Base-by-base conservation (phyloP, 2,888 invertebrate genomes). In the Mythimna loreyi region DNA sequence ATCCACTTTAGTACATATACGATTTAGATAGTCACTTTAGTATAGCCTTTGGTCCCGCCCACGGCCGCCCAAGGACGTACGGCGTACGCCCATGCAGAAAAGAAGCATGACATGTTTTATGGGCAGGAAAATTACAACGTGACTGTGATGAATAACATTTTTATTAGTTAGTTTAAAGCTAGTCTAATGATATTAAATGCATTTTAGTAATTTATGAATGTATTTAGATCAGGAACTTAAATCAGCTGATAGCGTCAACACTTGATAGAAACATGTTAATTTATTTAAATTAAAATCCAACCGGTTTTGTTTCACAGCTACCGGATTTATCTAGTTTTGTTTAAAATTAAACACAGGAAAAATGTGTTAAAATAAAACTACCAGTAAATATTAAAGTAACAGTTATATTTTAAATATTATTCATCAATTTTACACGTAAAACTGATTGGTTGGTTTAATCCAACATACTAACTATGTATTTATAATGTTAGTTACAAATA, bases 1-100 rank as follows among this genome's bases (percentile, higher is more conserved):
- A 72, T 73, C 67, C 67, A 75, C 62, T 71, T 53, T 67, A 64
- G 69, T 77, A 70, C 52, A 50, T 70, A 49, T 52, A 67, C 56
- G 68, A 70, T 74, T 75, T 80, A 64, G 80, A 75, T 66, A 80
- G 70, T 64, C 74, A 68, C 63, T 78, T 69, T 75, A 56, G 64
- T 69, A 67, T 81, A 73, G 76, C 78, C 80, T 82, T 76, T 78
- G 69, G 80, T 74, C 81, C 86, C 83, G 80, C 83, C 84, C 83
- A 82, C 80, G 75, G 66, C 60, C 84, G 78, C 82, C 84, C 85
- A 88, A 84, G 84, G 81, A 76, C 81, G 79, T 23, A 8, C 40
- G n/a, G 30, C 13, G 67, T 78, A 75, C 76, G 69, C 75, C 72
- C 71, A 72, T 68, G 28, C 52, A 69, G 66, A 75, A 77, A 80